These are phyloP conservation scores for Salvelinus namaycush DNA, from an alignment of 2,113 vertebrate genomes.

Conservation along the genomic window DNA sequence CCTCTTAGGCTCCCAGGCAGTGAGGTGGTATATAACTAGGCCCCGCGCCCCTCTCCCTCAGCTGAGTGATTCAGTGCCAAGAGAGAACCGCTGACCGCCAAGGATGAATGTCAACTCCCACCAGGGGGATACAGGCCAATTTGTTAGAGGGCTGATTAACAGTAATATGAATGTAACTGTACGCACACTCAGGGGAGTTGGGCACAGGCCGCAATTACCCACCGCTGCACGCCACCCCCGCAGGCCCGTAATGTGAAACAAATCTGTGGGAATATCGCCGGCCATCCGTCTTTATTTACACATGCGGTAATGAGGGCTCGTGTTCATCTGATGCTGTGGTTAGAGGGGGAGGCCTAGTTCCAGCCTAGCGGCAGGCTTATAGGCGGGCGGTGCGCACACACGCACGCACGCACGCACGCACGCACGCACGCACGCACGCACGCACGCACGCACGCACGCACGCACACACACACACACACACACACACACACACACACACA, in stretches of 20 bases:
- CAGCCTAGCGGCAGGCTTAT: background rate
- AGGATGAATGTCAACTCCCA: conserved; percentile 67
- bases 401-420: background rate
- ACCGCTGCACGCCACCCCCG: conserved; percentile 22
- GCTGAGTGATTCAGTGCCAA: conserved; percentile 53
- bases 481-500: conserved; percentile 25
- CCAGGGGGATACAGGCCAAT: conserved; percentile 73
- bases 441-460: no score
- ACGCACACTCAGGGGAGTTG: conserved; percentile 73
- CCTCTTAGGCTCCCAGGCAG: background rate
- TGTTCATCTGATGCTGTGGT: conserved; percentile 53
- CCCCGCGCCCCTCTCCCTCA: conserved; percentile 53
- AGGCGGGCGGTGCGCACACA: conserved; percentile 13
- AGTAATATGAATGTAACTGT: conserved; percentile 85
- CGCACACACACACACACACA: conserved; percentile 14
- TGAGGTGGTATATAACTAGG: conserved; percentile 36
- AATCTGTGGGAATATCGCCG: conserved; percentile 75
- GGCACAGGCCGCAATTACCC: conserved; percentile 70
- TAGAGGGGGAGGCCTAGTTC: background rate
- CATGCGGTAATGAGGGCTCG: conserved; percentile 66
- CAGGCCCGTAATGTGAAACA: conserved; percentile 74
- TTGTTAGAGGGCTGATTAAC: conserved; percentile 83
- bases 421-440: background rate
- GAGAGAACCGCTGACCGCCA: conserved; percentile 44
- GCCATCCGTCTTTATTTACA: conserved; percentile 80